Evolutionary conservation across 2,113 vertebrate genomes (phyloP).

Genomic region (Fregetta grallaria): DNA sequence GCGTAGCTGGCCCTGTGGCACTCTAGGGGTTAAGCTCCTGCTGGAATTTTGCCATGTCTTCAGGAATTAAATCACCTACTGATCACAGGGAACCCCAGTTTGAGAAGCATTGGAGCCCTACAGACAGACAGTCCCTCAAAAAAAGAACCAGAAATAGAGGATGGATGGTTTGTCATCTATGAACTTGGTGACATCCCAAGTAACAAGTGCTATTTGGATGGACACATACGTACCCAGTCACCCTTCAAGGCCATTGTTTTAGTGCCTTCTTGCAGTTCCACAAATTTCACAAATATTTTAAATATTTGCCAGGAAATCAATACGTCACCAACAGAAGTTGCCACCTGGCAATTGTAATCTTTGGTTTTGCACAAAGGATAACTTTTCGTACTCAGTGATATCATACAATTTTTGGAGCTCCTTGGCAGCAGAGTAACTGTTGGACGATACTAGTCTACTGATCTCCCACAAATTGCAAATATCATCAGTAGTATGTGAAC

Average conservation of each 20-base stretch:
- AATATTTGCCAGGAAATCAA: background rate
- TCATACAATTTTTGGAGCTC: background rate
- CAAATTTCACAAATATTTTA: background rate
- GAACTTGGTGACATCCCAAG: background rate
- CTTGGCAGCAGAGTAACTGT: slow-evolving; percentile 1
- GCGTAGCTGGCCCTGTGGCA: background rate
- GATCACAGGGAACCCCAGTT: background rate
- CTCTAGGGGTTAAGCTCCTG: background rate
- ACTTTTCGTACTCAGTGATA: background rate
- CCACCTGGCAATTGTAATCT: background rate
- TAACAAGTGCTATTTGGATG: background rate
- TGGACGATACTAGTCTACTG: background rate
- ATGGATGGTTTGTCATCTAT: background rate
- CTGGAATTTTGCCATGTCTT: background rate
- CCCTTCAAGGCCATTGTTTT: background rate
- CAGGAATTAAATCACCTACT: background rate
- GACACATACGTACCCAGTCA: background rate
- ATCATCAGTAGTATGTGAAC: background rate
- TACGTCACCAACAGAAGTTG: background rate
- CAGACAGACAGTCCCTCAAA: background rate
- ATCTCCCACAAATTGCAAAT: slow-evolving; percentile 10
- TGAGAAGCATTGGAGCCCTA: background rate
- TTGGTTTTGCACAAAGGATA: background rate
- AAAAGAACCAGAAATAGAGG: background rate
- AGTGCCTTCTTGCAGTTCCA: background rate